A percentile compares a stretch with the other conserved stretches of the same genome.
Evolutionary conservation across 2,113 vertebrate genomes (phyloP).

Genomic region (Oceanodroma tethys): DNA sequence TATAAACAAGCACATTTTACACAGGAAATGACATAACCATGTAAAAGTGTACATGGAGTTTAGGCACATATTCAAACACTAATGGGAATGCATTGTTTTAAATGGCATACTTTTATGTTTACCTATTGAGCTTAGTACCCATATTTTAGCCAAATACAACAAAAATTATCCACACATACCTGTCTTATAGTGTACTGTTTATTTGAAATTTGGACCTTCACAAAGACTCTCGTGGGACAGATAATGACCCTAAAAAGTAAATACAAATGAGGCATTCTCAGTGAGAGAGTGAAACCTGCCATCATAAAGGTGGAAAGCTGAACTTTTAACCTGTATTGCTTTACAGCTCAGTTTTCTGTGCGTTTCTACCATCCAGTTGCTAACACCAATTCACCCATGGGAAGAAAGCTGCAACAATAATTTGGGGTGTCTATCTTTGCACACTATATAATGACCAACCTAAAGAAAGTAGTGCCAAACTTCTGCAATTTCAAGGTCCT

Average conservation of each 20-base stretch:
- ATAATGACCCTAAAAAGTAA: slow-evolving; percentile 63
- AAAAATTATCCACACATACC: slow-evolving; percentile 81
- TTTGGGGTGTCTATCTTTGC: slow-evolving; percentile 3
- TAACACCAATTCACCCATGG: slow-evolving; percentile 1
- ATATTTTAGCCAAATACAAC: slow-evolving; percentile 76
- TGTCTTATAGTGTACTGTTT: slow-evolving; percentile 75
- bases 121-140: slow-evolving; percentile 74
- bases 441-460: not conserved
- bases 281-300: slow-evolving; percentile 52
- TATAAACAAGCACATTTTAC: slow-evolving; percentile 76
- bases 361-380: slow-evolving; percentile 7
- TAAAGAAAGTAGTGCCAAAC: not conserved
- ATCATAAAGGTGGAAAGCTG: slow-evolving; percentile 67
- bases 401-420: not conserved
- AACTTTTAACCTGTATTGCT: slow-evolving; percentile 66
- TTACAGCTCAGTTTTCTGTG: slow-evolving; percentile 38
- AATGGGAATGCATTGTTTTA: slow-evolving; percentile 85
- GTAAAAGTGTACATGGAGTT: slow-evolving; percentile 75
- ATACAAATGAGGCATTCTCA: slow-evolving; percentile 71
- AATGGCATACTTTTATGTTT: slow-evolving; percentile 80
- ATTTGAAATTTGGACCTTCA: slow-evolving; percentile 74
- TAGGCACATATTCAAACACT: slow-evolving; percentile 75
- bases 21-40: slow-evolving; percentile 86
- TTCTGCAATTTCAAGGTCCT: not conserved
- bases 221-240: slow-evolving; percentile 73